phyloP scores from a whole-genome alignment of 1,140 invertebrate species.

The Chelonus insularis region DNA sequence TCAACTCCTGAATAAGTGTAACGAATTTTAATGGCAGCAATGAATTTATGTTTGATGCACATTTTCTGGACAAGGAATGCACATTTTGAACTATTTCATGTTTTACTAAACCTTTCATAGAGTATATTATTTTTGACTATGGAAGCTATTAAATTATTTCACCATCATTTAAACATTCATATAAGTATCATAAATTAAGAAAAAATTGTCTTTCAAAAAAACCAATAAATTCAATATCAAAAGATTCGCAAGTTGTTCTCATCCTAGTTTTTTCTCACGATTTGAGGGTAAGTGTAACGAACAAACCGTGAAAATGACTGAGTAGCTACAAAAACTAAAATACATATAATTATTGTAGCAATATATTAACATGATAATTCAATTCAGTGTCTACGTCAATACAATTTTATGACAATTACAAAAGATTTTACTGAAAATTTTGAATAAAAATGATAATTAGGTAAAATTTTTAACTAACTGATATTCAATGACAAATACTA shows the following conservation, averaged over 20 bases:
- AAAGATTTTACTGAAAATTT: no score
- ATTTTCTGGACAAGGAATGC: background rate
- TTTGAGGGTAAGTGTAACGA: slow-evolving; percentile 37
- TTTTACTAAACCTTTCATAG: no score
- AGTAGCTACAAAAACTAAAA: slow-evolving; percentile 50
- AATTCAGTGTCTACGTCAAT: slow-evolving; percentile 4
- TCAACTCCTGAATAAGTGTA: slow-evolving; percentile 42
- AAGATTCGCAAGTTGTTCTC: no score
- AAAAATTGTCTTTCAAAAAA: no score
- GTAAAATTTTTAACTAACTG: no score
- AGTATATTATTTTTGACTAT: no score
- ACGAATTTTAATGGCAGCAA: slow-evolving; percentile 43
- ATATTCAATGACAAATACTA: background rate
- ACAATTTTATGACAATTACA: slow-evolving; percentile 8
- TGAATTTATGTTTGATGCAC: slow-evolving; percentile 39
- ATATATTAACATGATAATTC: slow-evolving; percentile 27
- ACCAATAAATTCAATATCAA: no score
- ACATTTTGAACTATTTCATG: no score
- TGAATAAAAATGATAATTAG: no score
- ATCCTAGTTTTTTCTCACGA: slow-evolving; percentile 58
- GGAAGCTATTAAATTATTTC: no score
- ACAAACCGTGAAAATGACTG: slow-evolving; percentile 50
- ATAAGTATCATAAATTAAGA: no score
- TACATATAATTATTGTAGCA: slow-evolving; percentile 6
- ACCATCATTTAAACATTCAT: no score